Base-by-base conservation (phyloP, 2,797 vertebrate genomes). In the Protosalanx chinensis region DNA sequence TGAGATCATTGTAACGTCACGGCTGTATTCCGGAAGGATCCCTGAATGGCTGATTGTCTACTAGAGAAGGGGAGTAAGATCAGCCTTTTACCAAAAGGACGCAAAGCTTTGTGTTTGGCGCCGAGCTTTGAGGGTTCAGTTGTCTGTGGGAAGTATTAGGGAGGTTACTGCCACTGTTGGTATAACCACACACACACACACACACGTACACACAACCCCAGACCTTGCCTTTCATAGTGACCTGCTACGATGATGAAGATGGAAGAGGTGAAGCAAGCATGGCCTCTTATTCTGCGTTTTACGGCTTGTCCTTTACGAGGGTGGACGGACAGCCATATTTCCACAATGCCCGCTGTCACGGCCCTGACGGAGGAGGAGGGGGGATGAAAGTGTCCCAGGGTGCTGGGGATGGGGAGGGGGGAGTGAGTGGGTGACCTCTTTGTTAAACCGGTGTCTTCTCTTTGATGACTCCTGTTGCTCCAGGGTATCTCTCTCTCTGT, bases 381-480 rank as follows among this genome's bases (percentile, higher is more conserved):
- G 32, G 46, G 29, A 53, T 30, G 65, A 53, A 53, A 56, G 29
- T 8, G 16, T 53, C 65, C 46, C 29, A 18, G 49, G 49, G 65
- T 29, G 65, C 41, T 23, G 33, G 33, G 10, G 20, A 20, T 65
- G 6, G 20, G 23, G 51, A 49, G 20, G 27, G 46, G 32, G 29
- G 41, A 6, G 7, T 1, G 46, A 3, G 64, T n/a, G 65, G 49
- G 65, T 6, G 5, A 32, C 58, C 20, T 7, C 20, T 60, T 23
- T 63, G 20, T 68, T 53, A 23, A 29, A 49, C 6, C 27, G 35
- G 60, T 64, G 53, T 64, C 72, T 57, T 6, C 16, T 64, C 67
- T 74, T 59, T 74, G 61, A 74, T 69, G 68, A 65, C 62, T 74
- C 60, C 61, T 30, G 61, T 37, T 30, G 67, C 60, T 74, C 66